phyloP scores from a whole-genome alignment of 2,797 vertebrate genomes.

The Dipus sagitta region DNA sequence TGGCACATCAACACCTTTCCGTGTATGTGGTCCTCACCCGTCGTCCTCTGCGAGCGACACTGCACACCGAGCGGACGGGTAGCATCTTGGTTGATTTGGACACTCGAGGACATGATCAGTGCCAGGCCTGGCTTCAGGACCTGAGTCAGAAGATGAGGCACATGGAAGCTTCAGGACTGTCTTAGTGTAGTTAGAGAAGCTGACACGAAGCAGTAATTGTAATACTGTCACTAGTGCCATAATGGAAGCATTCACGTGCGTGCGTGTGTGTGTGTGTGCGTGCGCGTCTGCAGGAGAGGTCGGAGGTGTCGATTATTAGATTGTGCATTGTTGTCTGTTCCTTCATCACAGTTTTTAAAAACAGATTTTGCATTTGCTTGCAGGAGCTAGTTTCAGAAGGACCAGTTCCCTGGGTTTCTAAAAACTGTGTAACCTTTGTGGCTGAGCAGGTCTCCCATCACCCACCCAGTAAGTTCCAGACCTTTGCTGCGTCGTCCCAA shows the following conservation, averaged over 20 bases:
- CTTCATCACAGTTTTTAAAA: constrained; percentile 10
- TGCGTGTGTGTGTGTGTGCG: not conserved
- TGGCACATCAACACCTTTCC: not conserved
- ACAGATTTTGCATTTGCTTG: constrained; percentile 64
- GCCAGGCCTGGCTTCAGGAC: not conserved
- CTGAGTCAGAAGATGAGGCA: not conserved
- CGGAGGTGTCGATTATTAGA: not conserved
- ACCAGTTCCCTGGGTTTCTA: constrained; percentile 94
- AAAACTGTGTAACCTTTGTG: constrained; percentile 96
- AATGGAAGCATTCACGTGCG: not conserved
- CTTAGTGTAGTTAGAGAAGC: not conserved
- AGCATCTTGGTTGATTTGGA: too few relatives aligned
- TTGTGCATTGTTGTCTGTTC: constrained; percentile 36
- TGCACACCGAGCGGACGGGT: too few relatives aligned
- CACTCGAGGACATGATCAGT: not conserved
- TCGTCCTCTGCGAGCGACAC: not conserved
- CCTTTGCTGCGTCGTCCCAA: not conserved
- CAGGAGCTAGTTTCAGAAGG: constrained; percentile 96
- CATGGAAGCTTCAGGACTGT: not conserved
- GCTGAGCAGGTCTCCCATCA: constrained; percentile 99
- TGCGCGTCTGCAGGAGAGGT: not conserved
- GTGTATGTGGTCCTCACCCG: not conserved
- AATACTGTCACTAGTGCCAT: not conserved
- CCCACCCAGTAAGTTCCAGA: constrained; percentile 95
- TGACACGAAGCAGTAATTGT: not conserved